Evolutionary conservation across 2,888 invertebrate species (phyloP).

Genomic region (Phyto melanocephala): DNA sequence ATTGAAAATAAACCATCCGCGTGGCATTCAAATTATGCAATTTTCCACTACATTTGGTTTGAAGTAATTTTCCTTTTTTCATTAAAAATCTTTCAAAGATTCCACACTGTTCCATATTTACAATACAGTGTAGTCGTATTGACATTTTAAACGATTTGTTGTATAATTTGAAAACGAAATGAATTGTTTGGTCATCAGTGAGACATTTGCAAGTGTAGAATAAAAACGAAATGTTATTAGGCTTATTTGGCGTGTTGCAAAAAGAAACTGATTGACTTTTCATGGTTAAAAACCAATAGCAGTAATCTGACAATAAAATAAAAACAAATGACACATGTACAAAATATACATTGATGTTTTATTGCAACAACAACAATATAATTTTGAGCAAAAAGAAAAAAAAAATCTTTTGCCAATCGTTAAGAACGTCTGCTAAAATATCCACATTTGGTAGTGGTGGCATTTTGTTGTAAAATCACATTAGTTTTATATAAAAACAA

Average conservation of each 20-base stretch:
- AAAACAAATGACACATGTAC: slow-evolving; percentile 16
- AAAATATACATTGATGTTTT: slow-evolving; percentile 14
- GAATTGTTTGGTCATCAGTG: slow-evolving; percentile 9
- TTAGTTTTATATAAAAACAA: not conserved
- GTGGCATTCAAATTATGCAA: slow-evolving; percentile 23
- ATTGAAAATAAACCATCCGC: not conserved
- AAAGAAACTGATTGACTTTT: not conserved
- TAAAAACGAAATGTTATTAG: not conserved
- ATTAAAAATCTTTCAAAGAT: slow-evolving; percentile 4
- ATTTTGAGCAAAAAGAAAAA: not conserved
- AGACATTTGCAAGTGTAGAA: not conserved
- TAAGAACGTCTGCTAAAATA: slow-evolving; percentile 1
- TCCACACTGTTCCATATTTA: not conserved
- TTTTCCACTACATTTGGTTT: slow-evolving; percentile 12
- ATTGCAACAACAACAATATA: not conserved
- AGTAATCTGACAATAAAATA: slow-evolving; percentile 7
- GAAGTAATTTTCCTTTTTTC: not conserved
- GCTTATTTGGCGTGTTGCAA: not conserved
- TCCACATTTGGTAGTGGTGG: slow-evolving; percentile 34
- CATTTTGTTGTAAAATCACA: not conserved
- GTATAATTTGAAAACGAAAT: not conserved
- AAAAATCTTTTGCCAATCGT: slow-evolving; percentile 5
- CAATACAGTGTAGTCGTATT: not conserved
- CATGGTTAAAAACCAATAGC: slow-evolving; percentile 24
- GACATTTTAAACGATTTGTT: slow-evolving; percentile 44